Evolutionary conservation across 2,888 invertebrate genomes (phyloP), one percentile per base, ranked within the genome.

Genomic region (Ennomos erosarius): DNA sequence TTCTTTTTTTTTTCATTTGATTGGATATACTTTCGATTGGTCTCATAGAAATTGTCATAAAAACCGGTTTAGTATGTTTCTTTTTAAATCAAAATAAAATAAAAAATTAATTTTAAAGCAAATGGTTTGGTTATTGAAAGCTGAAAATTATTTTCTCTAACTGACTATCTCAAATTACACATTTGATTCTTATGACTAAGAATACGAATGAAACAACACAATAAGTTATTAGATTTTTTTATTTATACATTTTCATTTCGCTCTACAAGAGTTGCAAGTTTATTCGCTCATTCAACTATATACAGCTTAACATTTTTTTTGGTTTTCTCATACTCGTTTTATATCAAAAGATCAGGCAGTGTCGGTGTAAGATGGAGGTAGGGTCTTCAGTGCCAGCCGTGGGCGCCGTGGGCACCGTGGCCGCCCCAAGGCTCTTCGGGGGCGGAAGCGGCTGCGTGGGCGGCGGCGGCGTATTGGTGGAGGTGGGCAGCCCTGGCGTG

Each of bases 401-500:
- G 80, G 58, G 74, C 79, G 35, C 75, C 78, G 16, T n/a, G n/a
- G n/a, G n/a, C n/a, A n/a, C n/a, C n/a, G 55, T 79, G 74, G 67
- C 69, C 78, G 63, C 85, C 88, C 88, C 90, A 90, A 73, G 89
- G 84, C 39, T 90, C 91, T 62, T 91, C 91, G 69, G 92, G 91
- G 33, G 90, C 70, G 56, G 91, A 67, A 50, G 92, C 92, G 64
- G 92, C 92, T 61, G 88, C 90, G 75, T 90, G 90, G 1, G 91
- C 90, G 59, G 88, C 89, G 66, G 81, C 82, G 9, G 91, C 87
- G 81, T 84, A 90, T 64, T 91, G 91, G 58, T 83, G 74, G 4
- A 90, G 78, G 73, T 92, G 91, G 36, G 87, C 84, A 50, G 90
- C 90, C 57, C 91, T 83, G 11, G 92, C 91, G 81, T 92, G 92